Evolutionary conservation across 1,140 invertebrate genomes (phyloP), one percentile per base, ranked within the genome.

Genomic region (Maconellicoccus hirsutus): DNA sequence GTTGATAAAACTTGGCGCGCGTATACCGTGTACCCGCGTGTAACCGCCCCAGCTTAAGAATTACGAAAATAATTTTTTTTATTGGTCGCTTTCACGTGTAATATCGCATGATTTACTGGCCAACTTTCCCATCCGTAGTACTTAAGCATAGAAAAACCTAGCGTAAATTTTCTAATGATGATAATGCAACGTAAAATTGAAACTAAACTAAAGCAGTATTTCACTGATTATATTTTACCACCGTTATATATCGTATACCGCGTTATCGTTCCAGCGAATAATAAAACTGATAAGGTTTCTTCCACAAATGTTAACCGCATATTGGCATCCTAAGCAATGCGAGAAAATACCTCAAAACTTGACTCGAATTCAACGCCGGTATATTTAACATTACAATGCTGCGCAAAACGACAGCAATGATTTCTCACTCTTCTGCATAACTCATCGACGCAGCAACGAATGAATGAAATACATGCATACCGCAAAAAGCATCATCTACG

Each of bases 151-250:
- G 42, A 52, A 52, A 52, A 52, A 52, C 10, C 10, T 16, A 52
- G n/a, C 42, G 42, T 52, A 52, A 52, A 52, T 52, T 52, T 52
- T 19, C 42, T 52, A 52, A 52, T 52, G 42, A 33, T 52, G 42
- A 16, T 52, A 52, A 52, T 52, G 42, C 42, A 52, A 52, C n/a
- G 42, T 52, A 52, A 52, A 52, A 52, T 52, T 52, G 42, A 52
- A 52, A 52, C 42, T 52, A 52, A 52, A 52, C 42, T 52, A 52
- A 52, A 52, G 42, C 42, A 52, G 42, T 52, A 52, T 52, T 52
- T 52, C 42, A 52, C n/a, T 52, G 10, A 52, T 52, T 52, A 52
- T 52, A 52, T 52, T 8, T 14, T 52, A 8, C 16, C 2, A 52
- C 42, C 10, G 12, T 7, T 38, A 38, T 14, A 38, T 38, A 38